Evolutionary conservation across 2,888 invertebrate species (phyloP).

Genomic region (Acrobasis repandana): DNA sequence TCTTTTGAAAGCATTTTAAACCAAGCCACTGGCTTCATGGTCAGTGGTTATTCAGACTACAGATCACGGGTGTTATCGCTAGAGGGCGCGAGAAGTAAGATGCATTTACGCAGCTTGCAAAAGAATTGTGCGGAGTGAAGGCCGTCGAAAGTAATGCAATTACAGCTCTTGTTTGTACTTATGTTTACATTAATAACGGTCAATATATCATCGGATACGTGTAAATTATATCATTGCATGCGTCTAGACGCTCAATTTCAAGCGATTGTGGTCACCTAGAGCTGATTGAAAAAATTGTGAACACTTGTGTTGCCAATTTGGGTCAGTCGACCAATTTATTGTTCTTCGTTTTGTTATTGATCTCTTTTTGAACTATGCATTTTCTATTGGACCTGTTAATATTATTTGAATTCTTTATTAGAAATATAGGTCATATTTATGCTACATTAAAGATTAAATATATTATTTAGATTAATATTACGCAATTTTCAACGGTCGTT

Average conservation of each 20-base stretch:
- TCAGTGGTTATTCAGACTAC: no score
- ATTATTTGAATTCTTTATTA: constrained; percentile 19
- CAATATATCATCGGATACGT: constrained; percentile 31
- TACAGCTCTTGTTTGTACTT: not conserved
- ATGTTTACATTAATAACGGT: constrained; percentile 15
- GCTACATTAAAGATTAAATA: no score
- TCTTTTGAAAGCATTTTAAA: no score
- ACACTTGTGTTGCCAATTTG: constrained; percentile 51
- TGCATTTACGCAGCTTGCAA: no score
- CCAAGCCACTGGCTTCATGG: no score
- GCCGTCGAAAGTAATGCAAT: not conserved
- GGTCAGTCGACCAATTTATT: constrained; percentile 46
- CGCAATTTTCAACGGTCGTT: no score
- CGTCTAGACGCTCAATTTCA: constrained; percentile 72
- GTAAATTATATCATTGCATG: constrained; percentile 57
- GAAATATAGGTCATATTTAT: constrained; percentile 16
- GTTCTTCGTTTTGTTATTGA: constrained; percentile 42
- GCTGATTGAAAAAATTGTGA: constrained; percentile 53
- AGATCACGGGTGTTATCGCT: no score
- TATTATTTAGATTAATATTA: no score
- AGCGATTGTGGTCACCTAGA: constrained; percentile 56
- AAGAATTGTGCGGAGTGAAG: no score
- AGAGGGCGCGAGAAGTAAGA: no score
- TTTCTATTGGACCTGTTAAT: constrained; percentile 10
- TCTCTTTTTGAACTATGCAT: constrained; percentile 33